Conservation (phyloP, 2,113 vertebrate genomes). For the Cynocephalus volans region DNA sequence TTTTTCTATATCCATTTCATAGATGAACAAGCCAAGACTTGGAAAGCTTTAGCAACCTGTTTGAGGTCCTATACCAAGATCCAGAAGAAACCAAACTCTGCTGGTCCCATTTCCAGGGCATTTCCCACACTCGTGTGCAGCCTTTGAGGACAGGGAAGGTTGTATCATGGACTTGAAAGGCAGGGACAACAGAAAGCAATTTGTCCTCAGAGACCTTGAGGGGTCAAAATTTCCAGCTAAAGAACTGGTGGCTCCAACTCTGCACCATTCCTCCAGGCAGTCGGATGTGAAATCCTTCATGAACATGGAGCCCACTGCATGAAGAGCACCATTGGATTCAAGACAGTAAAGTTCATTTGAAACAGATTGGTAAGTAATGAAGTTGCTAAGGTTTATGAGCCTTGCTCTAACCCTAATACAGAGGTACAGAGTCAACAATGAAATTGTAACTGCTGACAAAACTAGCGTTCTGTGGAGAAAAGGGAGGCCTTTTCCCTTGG, state of each 20-base stretch:
- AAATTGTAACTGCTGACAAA: constrained; percentile 26
- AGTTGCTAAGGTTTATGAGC: constrained; percentile 66
- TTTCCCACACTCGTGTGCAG: not conserved
- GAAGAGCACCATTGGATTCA: not conserved
- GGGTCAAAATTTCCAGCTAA: not conserved
- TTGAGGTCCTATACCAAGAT: not conserved
- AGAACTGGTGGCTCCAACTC: not conserved
- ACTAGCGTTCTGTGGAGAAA: not conserved
- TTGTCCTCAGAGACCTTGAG: not conserved
- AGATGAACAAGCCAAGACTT: not conserved
- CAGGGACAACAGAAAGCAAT: not conserved
- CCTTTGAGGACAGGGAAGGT: not conserved
- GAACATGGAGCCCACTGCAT: not conserved
- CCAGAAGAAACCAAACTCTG: not conserved
- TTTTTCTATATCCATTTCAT: not conserved
- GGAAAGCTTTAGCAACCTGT: not conserved
- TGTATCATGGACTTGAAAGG: not conserved
- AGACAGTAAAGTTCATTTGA: constrained; percentile 60
- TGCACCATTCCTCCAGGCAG: not conserved
- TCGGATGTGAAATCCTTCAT: constrained; percentile 5
- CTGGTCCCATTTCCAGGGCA: not conserved
- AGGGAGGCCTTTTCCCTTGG: not conserved
- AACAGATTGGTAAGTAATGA: constrained; percentile 77
- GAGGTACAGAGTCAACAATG: constrained; percentile 59
- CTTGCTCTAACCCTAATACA: constrained; percentile 60